A percentile compares a stretch with the other conserved stretches of the same genome.
phyloP scores from a whole-genome alignment of 2,797 vertebrate species.

The Sciurus vulgaris region DNA sequence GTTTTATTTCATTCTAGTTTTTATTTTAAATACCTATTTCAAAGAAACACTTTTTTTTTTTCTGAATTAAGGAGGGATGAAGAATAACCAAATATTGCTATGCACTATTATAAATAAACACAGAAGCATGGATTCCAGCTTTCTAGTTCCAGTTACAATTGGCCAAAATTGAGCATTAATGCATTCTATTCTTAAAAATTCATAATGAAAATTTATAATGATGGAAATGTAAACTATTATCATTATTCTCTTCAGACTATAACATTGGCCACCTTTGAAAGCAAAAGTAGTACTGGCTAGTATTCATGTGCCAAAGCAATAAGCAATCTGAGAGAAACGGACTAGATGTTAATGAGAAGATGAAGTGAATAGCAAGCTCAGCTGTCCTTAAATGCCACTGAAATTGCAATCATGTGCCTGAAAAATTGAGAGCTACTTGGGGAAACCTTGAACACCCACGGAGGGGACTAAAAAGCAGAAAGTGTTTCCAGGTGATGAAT shows the following conservation, averaged over 20 bases:
- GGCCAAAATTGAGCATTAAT: slow-evolving; percentile 9
- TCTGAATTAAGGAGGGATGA: background rate
- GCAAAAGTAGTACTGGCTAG: background rate
- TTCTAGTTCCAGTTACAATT: background rate
- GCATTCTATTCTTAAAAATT: slow-evolving; percentile 50
- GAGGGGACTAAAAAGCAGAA: background rate
- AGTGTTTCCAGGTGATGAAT: slow-evolving; percentile 62
- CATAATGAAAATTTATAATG: slow-evolving; percentile 36
- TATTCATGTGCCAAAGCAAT: slow-evolving; percentile 34
- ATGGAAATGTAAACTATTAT: slow-evolving; percentile 31
- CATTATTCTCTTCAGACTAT: slow-evolving; percentile 32
- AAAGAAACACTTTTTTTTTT: background rate
- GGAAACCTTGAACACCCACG: slow-evolving; percentile 48
- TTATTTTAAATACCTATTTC: slow-evolving; percentile 21
- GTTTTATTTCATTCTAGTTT: background rate
- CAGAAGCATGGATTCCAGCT: background rate
- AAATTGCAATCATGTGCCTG: slow-evolving; percentile 51
- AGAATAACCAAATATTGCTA: background rate
- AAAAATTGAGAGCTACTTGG: slow-evolving; percentile 66
- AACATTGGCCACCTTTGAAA: slow-evolving; percentile 2
- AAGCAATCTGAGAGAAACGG: background rate
- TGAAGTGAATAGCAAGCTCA: slow-evolving; percentile 25
- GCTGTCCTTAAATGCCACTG: slow-evolving; percentile 67
- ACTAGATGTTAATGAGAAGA: slow-evolving; percentile 57
- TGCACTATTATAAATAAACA: background rate